Percentiles rank a stretch among this genome's conserved stretches.
Conservation (phyloP, 2,797 vertebrate genomes). For the Acridotheres tristis region DNA sequence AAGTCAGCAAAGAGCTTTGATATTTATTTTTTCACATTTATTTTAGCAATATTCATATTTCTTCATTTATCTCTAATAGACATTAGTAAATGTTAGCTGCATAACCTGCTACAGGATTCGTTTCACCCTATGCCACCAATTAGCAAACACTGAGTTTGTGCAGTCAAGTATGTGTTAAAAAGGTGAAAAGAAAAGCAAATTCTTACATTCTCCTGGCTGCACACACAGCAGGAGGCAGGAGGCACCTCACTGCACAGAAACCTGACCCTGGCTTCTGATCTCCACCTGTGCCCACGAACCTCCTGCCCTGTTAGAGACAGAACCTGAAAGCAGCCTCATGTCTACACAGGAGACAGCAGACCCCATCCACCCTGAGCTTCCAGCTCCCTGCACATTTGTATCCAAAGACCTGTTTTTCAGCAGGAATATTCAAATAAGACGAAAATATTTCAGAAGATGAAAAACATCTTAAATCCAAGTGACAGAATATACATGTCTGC, state of each 20-base stretch:
- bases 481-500: not conserved
- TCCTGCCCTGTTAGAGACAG: fast-evolving
- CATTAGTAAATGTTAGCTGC: not conserved
- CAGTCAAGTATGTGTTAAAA: not conserved
- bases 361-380: not conserved
- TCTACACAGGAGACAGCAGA: not conserved
- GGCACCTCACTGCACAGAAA: not conserved
- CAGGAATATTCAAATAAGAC: conserved; percentile 49
- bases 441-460: conserved; percentile 36
- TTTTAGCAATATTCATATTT: not conserved
- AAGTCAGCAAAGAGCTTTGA: not conserved
- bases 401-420: not conserved
- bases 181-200: not conserved
- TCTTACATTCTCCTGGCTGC: not conserved
- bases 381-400: not conserved
- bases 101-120: not conserved
- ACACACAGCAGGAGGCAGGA: not conserved
- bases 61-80: not conserved
- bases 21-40: not conserved
- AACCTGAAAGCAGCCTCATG: not conserved
- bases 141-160: not conserved
- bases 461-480: conserved; percentile 14
- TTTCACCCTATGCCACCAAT: not conserved
- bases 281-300: not conserved
- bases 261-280: not conserved